Evolutionary conservation across 2,888 invertebrate genomes (phyloP).

Genomic region (Eucera pruinosa): DNA sequence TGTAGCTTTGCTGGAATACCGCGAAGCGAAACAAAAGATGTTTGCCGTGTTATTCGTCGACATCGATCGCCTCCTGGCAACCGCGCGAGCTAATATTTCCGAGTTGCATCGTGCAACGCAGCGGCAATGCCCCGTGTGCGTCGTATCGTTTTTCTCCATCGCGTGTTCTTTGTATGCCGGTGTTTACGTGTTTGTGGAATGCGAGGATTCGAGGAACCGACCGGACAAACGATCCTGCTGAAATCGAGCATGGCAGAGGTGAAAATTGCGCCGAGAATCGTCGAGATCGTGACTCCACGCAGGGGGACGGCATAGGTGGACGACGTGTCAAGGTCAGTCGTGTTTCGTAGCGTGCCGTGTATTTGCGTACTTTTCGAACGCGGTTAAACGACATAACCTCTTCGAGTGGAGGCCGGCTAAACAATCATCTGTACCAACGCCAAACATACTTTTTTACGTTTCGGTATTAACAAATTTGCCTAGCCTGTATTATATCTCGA

Average conservation of each 20-base stretch:
- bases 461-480: no score
- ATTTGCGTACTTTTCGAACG: not conserved
- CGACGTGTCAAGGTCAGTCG: not conserved
- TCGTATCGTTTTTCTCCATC: slow-evolving; percentile 14
- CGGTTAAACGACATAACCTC: not conserved
- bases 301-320: no score
- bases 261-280: not conserved
- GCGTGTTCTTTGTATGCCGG: not conserved
- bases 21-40: slow-evolving; percentile 35
- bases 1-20: slow-evolving; percentile 6
- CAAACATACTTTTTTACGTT: no score
- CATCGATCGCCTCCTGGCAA: slow-evolving; percentile 34
- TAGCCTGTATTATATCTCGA: no score
- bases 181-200: slow-evolving; percentile 26
- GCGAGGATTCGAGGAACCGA: slow-evolving; percentile 2
- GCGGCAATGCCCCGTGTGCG: not conserved
- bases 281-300: no score
- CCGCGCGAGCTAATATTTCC: slow-evolving; percentile 28
- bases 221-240: not conserved
- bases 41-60: slow-evolving; percentile 14
- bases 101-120: not conserved
- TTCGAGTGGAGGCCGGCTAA: no score
- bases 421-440: no score
- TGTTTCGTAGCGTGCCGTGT: not conserved
- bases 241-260: not conserved